Percentiles rank a stretch among this genome's conserved stretches.
These are phyloP conservation scores for Megathymus violae DNA, from an alignment of 1,140 invertebrate genomes.

Conservation along the genomic window DNA sequence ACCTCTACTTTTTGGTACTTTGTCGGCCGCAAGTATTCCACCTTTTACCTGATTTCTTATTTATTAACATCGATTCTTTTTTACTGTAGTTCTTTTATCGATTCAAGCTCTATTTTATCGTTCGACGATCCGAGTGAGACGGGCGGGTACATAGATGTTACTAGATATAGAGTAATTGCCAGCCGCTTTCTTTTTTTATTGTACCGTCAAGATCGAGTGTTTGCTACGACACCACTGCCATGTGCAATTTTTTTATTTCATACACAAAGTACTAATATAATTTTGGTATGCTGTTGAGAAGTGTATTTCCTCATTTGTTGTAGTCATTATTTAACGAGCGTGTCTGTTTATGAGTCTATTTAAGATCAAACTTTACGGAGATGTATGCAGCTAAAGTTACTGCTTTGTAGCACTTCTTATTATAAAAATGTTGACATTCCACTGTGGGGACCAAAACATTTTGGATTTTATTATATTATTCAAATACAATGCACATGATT, in stretches of 20 bases:
- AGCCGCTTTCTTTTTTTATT: conserved; percentile 77
- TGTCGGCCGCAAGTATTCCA: background rate
- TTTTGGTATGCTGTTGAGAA: conserved; percentile 58
- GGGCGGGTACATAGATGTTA: conserved; percentile 72
- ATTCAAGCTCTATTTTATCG: conserved; percentile 15
- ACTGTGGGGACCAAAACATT: conserved; percentile 67
- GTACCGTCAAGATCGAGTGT: conserved; percentile 72
- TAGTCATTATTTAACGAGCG: conserved; percentile 67
- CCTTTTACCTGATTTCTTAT: conserved; percentile 26
- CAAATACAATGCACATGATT: conserved; percentile 41
- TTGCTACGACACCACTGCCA: conserved; percentile 79
- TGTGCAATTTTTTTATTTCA: conserved; percentile 77
- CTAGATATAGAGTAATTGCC: conserved; percentile 78
- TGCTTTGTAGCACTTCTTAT: conserved; percentile 45
- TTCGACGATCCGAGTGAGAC: conserved; percentile 44
- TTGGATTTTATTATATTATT: conserved; percentile 35
- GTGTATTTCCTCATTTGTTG: conserved; percentile 63
- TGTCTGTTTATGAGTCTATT: conserved; percentile 50
- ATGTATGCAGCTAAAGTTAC: conserved; percentile 49
- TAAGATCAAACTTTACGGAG: conserved; percentile 45
- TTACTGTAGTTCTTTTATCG: conserved; percentile 35
- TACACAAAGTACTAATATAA: conserved; percentile 72
- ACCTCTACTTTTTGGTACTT: conserved; percentile 7
- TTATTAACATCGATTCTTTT: conserved; percentile 41
- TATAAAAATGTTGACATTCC: conserved; percentile 71